These are phyloP conservation scores for Pampus argenteus DNA, from an alignment of 2,797 vertebrate species.

Conservation along the genomic window DNA sequence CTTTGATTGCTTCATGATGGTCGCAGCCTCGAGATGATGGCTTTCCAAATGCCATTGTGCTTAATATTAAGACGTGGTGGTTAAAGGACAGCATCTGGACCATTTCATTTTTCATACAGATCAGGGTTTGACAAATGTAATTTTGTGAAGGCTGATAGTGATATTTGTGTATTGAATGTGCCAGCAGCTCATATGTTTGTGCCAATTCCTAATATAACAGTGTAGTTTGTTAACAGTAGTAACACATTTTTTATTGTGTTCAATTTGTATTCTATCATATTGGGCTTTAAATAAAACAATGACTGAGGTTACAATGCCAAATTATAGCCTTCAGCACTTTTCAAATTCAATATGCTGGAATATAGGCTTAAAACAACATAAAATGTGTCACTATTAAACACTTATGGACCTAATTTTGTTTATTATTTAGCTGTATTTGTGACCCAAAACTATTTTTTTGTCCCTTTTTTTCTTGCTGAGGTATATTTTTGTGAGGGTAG, in stretches of 20 bases:
- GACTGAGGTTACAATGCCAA: background rate
- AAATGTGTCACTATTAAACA: constrained; percentile 13
- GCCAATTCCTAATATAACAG: constrained; percentile 28
- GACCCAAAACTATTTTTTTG: background rate
- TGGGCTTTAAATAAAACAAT: background rate
- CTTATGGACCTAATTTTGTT: background rate
- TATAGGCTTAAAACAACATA: constrained; percentile 10
- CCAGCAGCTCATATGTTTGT: constrained; percentile 34
- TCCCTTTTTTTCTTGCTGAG: background rate
- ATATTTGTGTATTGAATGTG: constrained; percentile 18
- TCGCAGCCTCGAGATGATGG: constrained; percentile 14
- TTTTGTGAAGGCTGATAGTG: constrained; percentile 24
- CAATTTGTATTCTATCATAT: background rate
- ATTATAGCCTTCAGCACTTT: constrained; percentile 10
- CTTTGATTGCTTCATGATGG: constrained; percentile 38
- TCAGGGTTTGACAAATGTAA: constrained; percentile 9
- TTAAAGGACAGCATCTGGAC: constrained; percentile 19
- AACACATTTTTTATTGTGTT: background rate
- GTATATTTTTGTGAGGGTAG: background rate
- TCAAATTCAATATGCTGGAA: background rate
- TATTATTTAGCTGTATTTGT: constrained; percentile 6
- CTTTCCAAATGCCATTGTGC: constrained; percentile 51
- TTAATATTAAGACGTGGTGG: constrained; percentile 40
- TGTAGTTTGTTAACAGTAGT: constrained; percentile 1
- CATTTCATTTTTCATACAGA: constrained; percentile 28